A percentile compares a stretch with the other conserved stretches of the same genome.
These are phyloP conservation scores for Thymelicus sylvestris DNA, from an alignment of 2,888 invertebrate species.

Conservation along the genomic window DNA sequence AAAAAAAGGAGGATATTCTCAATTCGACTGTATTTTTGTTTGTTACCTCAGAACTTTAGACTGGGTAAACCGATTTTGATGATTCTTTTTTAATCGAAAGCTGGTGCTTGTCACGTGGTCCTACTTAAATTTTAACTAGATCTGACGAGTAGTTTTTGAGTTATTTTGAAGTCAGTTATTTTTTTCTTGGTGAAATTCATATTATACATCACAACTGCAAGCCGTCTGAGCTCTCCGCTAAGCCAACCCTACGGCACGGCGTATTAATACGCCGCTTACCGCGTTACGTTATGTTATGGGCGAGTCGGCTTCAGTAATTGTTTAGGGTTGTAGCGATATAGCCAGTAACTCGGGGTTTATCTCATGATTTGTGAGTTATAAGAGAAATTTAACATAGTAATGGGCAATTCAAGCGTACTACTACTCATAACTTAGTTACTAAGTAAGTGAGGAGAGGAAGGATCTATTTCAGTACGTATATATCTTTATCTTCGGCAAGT, in stretches of 20 bases:
- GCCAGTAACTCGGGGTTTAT: slow-evolving; percentile 61
- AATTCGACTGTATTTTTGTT: too few species aligned
- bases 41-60: too few species aligned
- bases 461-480: not conserved
- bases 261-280: slow-evolving; percentile 70
- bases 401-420: not conserved
- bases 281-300: slow-evolving; percentile 68
- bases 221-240: slow-evolving; percentile 35
- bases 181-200: too few species aligned
- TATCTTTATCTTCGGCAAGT: not conserved
- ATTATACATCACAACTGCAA: not conserved
- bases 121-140: too few species aligned
- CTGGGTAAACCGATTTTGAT: too few species aligned
- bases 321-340: slow-evolving; percentile 72
- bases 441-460: not conserved
- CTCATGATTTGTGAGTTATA: slow-evolving; percentile 45
- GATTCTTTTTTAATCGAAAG: too few species aligned
- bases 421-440: not conserved
- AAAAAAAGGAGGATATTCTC: too few species aligned
- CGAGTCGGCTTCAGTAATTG: slow-evolving; percentile 69
- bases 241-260: slow-evolving; percentile 41
- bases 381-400: slow-evolving; percentile 25
- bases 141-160: too few species aligned
- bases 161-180: too few species aligned
- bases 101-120: too few species aligned